These are phyloP conservation scores for Melopsittacus undulatus DNA, from an alignment of 2,797 vertebrate species.

Conservation along the genomic window DNA sequence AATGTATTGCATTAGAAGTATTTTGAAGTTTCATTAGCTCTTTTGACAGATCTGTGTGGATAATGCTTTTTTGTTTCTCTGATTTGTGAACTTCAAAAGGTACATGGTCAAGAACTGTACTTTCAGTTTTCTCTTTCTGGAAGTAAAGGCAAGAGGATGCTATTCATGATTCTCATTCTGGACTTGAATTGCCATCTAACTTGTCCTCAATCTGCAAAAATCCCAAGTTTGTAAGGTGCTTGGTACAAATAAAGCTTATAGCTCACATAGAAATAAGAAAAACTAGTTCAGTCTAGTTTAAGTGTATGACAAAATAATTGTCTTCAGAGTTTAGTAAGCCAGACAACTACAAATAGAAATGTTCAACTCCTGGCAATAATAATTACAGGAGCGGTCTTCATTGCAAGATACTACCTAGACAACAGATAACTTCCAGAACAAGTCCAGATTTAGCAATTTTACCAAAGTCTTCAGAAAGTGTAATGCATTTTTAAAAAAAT, in stretches of 20 bases:
- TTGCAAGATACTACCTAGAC: background rate
- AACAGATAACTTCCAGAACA: background rate
- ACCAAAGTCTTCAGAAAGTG: rapidly evolving
- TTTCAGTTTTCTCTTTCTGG: background rate
- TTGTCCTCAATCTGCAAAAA: background rate
- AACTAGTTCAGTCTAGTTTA: background rate
- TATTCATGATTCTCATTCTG: background rate
- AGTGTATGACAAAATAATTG: background rate
- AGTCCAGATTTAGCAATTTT: background rate
- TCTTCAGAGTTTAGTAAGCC: background rate
- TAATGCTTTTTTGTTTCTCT: background rate
- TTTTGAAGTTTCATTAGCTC: background rate
- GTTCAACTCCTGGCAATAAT: background rate
- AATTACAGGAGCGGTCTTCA: background rate
- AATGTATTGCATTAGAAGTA: background rate
- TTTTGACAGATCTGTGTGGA: background rate
- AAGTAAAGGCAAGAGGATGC: background rate
- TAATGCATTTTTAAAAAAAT: background rate
- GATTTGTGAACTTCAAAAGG: background rate
- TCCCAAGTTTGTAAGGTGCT: background rate
- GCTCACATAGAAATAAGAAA: background rate
- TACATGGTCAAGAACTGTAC: background rate
- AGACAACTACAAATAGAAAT: background rate
- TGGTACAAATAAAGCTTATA: background rate
- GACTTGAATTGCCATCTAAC: background rate